Evolutionary conservation across 2,888 invertebrate species (phyloP).

Genomic region (Halictus ligatus): DNA sequence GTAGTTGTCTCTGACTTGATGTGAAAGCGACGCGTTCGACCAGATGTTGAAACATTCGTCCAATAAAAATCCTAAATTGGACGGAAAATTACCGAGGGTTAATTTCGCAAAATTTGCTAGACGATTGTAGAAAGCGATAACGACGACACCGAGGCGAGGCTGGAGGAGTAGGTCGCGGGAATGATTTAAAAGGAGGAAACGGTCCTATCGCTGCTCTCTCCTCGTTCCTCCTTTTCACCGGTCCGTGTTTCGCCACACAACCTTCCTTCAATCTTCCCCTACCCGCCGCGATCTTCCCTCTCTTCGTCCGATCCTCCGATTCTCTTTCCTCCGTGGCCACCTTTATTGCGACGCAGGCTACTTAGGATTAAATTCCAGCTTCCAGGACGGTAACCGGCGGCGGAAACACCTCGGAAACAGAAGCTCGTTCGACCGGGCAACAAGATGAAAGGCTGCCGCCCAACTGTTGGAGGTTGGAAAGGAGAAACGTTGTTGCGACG

Average conservation of each 20-base stretch:
- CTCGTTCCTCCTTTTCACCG: slow-evolving; percentile 15
- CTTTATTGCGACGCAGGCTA: slow-evolving; percentile 74
- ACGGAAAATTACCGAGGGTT: background rate
- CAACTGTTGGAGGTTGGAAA: slow-evolving; percentile 65
- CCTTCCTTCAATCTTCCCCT: slow-evolving; percentile 15
- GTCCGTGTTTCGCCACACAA: slow-evolving; percentile 37
- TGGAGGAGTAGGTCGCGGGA: slow-evolving; percentile 36
- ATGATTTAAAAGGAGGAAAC: slow-evolving; percentile 61
- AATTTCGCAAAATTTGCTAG: background rate
- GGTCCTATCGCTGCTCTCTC: slow-evolving; percentile 41
- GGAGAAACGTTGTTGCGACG: slow-evolving; percentile 76
- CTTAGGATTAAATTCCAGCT: slow-evolving; percentile 81
- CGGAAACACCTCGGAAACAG: slow-evolving; percentile 82
- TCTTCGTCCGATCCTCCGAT: background rate
- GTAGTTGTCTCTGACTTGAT: too few species aligned
- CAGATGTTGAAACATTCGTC: too few species aligned
- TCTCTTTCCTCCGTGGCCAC: slow-evolving; percentile 13
- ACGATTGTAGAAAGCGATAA: slow-evolving; percentile 13
- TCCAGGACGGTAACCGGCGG: slow-evolving; percentile 80
- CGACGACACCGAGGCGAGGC: slow-evolving; percentile 23
- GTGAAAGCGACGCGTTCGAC: too few species aligned
- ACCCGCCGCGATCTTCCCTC: background rate
- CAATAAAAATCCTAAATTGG: too few species aligned
- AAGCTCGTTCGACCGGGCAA: slow-evolving; percentile 76
- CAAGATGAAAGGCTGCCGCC: slow-evolving; percentile 79